phyloP scores from a whole-genome alignment of 2,797 vertebrate species.

The Sebastes matsubarae region DNA sequence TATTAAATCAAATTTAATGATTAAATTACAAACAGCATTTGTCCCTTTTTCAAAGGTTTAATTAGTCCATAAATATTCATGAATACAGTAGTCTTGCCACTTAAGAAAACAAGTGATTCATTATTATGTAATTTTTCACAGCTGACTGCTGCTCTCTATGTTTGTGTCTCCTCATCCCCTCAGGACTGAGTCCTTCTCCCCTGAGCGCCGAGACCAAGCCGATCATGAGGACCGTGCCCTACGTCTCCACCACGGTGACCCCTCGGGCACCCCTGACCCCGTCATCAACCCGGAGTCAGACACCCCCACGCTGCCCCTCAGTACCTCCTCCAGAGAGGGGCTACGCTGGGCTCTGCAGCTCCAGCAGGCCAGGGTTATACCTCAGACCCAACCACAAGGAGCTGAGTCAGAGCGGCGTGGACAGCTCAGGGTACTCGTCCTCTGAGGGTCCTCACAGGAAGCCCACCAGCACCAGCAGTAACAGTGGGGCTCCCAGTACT shows the following conservation, averaged over 20 bases:
- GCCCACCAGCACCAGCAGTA: not conserved
- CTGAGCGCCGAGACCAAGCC: not conserved
- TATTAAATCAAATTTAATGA: not conserved
- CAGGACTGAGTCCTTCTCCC: conserved; percentile 34
- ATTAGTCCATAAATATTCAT: not conserved
- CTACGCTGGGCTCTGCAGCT: not conserved
- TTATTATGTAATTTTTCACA: not conserved
- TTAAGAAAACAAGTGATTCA: not conserved
- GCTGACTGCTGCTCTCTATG: not conserved
- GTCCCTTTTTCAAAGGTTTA: not conserved
- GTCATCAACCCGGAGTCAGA: conserved; percentile 4
- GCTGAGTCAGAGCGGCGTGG: conserved; percentile 39
- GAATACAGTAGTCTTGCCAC: not conserved
- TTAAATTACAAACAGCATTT: not conserved
- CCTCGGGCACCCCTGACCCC: conserved; percentile 60
- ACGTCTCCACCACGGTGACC: conserved; percentile 17
- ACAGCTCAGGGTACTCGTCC: conserved; percentile 81
- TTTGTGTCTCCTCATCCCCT: not conserved
- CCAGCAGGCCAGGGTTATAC: conserved; percentile 10
- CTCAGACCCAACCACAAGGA: conserved; percentile 25
- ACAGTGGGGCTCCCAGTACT: not conserved
- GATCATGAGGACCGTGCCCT: conserved; percentile 32
- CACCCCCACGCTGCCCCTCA: not conserved
- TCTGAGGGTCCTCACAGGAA: conserved; percentile 61
- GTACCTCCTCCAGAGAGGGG: conserved; percentile 26